Percentiles rank a stretch among this genome's conserved stretches.
Conservation (phyloP, 2,888 invertebrate genomes). For the Nomada ferruginata region DNA sequence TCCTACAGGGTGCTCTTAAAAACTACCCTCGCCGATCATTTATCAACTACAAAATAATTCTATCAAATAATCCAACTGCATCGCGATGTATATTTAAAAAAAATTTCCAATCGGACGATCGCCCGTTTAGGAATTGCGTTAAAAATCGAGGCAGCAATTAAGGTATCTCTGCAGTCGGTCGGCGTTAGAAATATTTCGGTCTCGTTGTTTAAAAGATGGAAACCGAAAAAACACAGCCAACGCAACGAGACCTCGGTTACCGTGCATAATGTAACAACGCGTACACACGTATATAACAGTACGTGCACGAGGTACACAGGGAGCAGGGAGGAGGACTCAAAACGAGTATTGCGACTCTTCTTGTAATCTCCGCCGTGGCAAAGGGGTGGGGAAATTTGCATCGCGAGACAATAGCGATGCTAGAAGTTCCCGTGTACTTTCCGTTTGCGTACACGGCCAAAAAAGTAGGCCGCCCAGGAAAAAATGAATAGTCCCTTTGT, state of each 20-base stretch:
- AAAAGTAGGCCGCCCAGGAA: constrained; percentile 56
- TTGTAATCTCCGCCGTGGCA: constrained; percentile 48
- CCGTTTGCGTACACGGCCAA: constrained; percentile 51
- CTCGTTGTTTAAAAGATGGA: constrained; percentile 4
- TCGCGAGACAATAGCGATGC: constrained; percentile 58
- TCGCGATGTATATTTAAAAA: no score
- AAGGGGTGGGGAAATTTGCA: constrained; percentile 47
- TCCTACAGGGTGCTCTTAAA: not conserved
- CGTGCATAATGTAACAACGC: constrained; percentile 33
- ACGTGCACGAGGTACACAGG: not conserved
- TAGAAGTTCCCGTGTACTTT: constrained; percentile 56
- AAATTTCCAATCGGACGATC: not conserved
- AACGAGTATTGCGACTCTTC: constrained; percentile 53
- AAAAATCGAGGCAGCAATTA: not conserved
- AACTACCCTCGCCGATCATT: not conserved
- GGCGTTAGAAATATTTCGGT: constrained; percentile 25
- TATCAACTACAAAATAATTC: not conserved
- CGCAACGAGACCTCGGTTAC: constrained; percentile 23
- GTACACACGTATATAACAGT: no score
- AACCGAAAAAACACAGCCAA: not conserved
- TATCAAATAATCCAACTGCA: no score
- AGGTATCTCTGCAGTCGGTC: not conserved
- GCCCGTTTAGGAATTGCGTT: not conserved
- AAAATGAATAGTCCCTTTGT: constrained; percentile 52
- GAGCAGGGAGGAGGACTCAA: constrained; percentile 16